These are phyloP conservation scores for Mustelus asterias DNA, from an alignment of 2,113 vertebrate species.

Conservation along the genomic window DNA sequence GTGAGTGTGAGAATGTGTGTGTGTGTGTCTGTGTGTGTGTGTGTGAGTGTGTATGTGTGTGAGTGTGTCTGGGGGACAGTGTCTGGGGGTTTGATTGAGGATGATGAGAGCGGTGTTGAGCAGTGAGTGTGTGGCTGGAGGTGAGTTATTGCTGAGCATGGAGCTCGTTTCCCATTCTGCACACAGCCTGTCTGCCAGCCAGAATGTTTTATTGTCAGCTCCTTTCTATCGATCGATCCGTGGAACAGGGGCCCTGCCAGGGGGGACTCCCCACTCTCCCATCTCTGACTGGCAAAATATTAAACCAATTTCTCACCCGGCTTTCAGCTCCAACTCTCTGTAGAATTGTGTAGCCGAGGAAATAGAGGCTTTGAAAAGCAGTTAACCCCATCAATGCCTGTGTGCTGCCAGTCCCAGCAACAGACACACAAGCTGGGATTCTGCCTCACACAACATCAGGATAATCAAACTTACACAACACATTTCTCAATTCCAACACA, in stretches of 20 bases:
- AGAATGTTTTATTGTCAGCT: constrained; percentile 30
- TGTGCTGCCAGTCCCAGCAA: background rate
- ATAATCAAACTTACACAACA: background rate
- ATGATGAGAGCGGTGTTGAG: background rate
- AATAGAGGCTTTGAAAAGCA: background rate
- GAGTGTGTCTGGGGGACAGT: background rate
- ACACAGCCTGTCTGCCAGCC: background rate
- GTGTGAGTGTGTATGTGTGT: too few relatives aligned
- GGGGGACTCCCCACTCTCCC: background rate
- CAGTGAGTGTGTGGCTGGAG: background rate
- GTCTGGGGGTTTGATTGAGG: background rate
- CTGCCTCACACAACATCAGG: background rate
- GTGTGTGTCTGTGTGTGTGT: too few relatives aligned
- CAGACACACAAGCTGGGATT: background rate
- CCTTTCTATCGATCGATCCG: background rate
- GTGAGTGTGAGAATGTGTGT: background rate
- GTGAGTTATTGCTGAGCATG: background rate
- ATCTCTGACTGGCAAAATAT: background rate
- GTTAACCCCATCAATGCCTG: background rate
- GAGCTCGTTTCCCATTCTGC: background rate
- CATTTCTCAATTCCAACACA: background rate
- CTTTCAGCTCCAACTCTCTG: constrained; percentile 7
- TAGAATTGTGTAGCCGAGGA: background rate
- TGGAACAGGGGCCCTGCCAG: background rate
- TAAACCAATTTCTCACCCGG: constrained; percentile 25